These are phyloP conservation scores for Orbicella faveolata DNA, from an alignment of 64 coral and sea anemone species.

Conservation along the genomic window DNA sequence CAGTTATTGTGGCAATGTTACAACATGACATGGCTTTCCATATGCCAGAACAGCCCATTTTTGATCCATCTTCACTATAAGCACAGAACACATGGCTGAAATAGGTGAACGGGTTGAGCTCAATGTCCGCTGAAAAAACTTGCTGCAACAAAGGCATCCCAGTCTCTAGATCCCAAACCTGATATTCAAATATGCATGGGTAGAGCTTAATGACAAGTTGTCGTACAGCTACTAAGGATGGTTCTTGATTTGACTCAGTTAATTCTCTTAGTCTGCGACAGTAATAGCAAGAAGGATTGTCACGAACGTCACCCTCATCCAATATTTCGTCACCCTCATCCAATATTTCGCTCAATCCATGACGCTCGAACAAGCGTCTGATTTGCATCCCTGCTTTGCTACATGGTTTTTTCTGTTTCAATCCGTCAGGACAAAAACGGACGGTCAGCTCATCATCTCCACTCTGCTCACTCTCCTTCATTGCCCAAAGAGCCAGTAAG, in stretches of 20 bases:
- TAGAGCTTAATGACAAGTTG: not conserved
- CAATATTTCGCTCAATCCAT: not conserved
- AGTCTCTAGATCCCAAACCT: constrained; percentile 1
- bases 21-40: not conserved
- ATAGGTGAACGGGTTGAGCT: not conserved
- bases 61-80: not conserved
- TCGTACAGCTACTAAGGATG: not conserved
- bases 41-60: not conserved
- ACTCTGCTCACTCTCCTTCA: not conserved
- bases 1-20: constrained; percentile 1
- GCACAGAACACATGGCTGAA: not conserved
- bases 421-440: too few species aligned
- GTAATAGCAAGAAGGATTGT: not conserved
- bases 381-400: not conserved
- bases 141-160: not conserved
- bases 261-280: not conserved
- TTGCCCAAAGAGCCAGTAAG: not conserved
- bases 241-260: not conserved
- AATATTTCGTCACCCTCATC: too few species aligned
- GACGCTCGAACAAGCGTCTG: not conserved
- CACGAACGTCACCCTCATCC: not conserved
- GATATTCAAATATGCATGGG: not conserved
- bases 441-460: not conserved
- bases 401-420: too few species aligned
- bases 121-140: not conserved